phyloP scores from a whole-genome alignment of 2,797 vertebrate genomes.

The Helicolenus hilgendorfi region DNA sequence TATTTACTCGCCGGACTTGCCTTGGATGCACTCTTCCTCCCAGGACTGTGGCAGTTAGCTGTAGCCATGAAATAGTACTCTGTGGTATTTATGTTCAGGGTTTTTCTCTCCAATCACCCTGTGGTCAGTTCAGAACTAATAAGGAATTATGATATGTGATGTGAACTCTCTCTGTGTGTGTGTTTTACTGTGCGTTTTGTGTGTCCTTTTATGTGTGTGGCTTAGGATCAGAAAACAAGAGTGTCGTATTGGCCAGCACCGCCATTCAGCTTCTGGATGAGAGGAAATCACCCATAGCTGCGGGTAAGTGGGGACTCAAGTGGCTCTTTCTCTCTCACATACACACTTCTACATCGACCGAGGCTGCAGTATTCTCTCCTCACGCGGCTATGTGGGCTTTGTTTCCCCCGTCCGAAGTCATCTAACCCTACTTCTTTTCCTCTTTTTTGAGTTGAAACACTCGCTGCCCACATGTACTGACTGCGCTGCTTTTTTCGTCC shows the following conservation, averaged over 20 bases:
- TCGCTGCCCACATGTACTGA: constrained; percentile 57
- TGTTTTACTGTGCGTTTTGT: constrained; percentile 6
- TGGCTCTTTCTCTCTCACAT: constrained; percentile 40
- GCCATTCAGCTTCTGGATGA: constrained; percentile 97
- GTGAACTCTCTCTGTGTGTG: constrained; percentile 38
- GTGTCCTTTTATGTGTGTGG: constrained; percentile 35
- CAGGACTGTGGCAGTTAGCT: constrained; percentile 50
- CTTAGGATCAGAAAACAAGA: constrained; percentile 95
- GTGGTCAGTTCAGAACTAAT: constrained; percentile 63
- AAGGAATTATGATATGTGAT: constrained; percentile 53
- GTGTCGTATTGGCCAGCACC: constrained; percentile 97
- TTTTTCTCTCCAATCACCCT: constrained; percentile 50
- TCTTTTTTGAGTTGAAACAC: constrained; percentile 36
- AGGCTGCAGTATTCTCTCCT: constrained; percentile 29
- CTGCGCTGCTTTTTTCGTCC: constrained; percentile 35
- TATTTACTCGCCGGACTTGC: constrained; percentile 75
- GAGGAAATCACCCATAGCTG: constrained; percentile 97
- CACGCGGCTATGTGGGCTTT: constrained; percentile 9
- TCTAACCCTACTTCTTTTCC: constrained; percentile 19
- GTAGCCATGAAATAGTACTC: constrained; percentile 53
- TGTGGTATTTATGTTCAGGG: constrained; percentile 55
- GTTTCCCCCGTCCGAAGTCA: constrained; percentile 28
- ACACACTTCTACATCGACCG: constrained; percentile 36
- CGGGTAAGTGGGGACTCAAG: constrained; percentile 90
- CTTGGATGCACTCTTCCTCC: constrained; percentile 73